Percentiles rank a stretch among this genome's conserved stretches.
Evolutionary conservation across 2,888 invertebrate species (phyloP).

Genomic region (Sphecodes monilicornis): DNA sequence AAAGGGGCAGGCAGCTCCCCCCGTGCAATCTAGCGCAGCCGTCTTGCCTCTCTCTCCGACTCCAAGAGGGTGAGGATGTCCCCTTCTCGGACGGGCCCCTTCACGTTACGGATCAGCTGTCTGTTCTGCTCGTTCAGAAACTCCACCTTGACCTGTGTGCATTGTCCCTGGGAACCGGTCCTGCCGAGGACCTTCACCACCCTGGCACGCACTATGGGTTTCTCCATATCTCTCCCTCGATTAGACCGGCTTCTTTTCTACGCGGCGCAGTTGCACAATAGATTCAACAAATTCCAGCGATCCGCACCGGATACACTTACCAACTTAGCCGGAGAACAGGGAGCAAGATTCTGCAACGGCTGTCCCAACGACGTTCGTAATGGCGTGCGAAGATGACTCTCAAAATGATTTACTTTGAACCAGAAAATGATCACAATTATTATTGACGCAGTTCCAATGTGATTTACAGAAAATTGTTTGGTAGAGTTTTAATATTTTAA

Average conservation of each 20-base stretch:
- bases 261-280: conserved; percentile 25
- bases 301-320: conserved; percentile 22
- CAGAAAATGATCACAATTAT: background rate
- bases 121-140: conserved; percentile 98
- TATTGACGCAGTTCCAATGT: background rate
- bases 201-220: conserved; percentile 94
- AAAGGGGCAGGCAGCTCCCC: background rate
- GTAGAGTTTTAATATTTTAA: background rate
- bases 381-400: background rate
- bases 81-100: conserved; percentile 99
- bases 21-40: conserved; percentile 89
- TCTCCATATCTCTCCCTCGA: conserved; percentile 88
- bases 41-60: conserved; percentile 99
- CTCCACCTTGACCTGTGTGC: conserved; percentile 99
- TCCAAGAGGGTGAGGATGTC: conserved; percentile 99
- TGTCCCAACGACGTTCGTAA: background rate
- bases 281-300: background rate
- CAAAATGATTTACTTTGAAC: background rate
- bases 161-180: conserved; percentile 99
- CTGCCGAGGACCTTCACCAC: conserved; percentile 99
- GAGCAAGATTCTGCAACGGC: conserved; percentile 8
- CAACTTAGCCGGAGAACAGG: conserved; percentile 36
- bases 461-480: background rate
- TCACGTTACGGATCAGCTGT: conserved; percentile 99
- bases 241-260: background rate